These are phyloP conservation scores for Phaetusa simplex DNA, from an alignment of 2,113 vertebrate species.

Conservation along the genomic window DNA sequence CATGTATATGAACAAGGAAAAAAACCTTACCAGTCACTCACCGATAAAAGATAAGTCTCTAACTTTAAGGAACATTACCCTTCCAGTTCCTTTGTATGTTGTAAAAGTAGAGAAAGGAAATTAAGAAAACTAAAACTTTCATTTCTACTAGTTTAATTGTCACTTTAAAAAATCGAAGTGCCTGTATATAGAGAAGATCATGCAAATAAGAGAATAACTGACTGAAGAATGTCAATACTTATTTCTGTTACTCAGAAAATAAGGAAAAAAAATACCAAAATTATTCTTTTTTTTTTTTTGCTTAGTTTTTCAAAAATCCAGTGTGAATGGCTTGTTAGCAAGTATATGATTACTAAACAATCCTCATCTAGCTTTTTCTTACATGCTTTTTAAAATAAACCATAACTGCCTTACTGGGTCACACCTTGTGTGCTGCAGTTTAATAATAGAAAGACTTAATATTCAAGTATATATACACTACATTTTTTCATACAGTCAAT, in stretches of 20 bases:
- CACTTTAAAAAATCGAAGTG: not conserved
- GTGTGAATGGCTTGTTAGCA: not conserved
- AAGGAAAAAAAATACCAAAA: not conserved
- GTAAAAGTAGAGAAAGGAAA: not conserved
- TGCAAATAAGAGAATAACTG: not conserved
- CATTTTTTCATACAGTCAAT: not conserved
- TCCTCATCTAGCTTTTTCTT: not conserved
- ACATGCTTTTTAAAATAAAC: not conserved
- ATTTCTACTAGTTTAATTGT: not conserved
- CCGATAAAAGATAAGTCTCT: not conserved
- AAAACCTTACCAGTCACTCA: not conserved
- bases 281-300: too few relatives aligned
- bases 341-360: not conserved
- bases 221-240: not conserved
- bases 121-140: not conserved
- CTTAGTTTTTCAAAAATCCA: not conserved
- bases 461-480: not conserved
- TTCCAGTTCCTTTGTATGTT: not conserved
- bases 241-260: not conserved
- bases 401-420: not conserved
- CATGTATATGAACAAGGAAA: not conserved
- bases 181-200: not conserved
- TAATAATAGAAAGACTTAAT: not conserved
- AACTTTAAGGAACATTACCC: not conserved
- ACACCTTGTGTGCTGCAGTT: not conserved